A percentile compares a stretch with the other conserved stretches of the same genome.
Conservation (phyloP, 2,113 vertebrate genomes). For the Ctenomys sociabilis region DNA sequence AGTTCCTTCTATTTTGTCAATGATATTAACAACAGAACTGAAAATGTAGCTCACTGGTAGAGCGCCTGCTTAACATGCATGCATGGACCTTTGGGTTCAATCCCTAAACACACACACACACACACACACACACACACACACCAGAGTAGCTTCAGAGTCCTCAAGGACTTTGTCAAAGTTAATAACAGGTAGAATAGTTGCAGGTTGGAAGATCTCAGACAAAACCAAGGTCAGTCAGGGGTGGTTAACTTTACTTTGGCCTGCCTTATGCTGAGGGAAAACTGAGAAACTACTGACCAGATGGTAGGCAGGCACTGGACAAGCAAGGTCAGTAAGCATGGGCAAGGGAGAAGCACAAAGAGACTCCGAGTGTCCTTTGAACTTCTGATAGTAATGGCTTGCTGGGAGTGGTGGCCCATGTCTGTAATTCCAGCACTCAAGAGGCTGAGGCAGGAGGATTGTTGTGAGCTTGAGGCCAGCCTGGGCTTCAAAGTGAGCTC, state of each 20-base stretch:
- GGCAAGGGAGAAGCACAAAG: not conserved
- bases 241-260: not conserved
- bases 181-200: not conserved
- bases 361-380: not conserved
- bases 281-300: not conserved
- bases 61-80: not conserved
- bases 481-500: no score
- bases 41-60: not conserved
- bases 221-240: not conserved
- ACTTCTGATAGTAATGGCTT: not conserved
- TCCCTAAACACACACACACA: not conserved
- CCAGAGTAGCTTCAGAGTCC: not conserved
- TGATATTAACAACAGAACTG: not conserved
- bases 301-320: not conserved
- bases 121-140: not conserved
- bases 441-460: no score
- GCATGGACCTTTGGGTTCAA: not conserved
- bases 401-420: no score
- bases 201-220: not conserved
- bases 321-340: not conserved
- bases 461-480: no score
- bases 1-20: not conserved
- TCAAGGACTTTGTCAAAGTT: not conserved
- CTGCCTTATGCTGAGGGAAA: not conserved
- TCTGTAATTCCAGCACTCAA: no score